Conservation (phyloP, 1,140 invertebrate genomes). For the Frieseomelitta varia region DNA sequence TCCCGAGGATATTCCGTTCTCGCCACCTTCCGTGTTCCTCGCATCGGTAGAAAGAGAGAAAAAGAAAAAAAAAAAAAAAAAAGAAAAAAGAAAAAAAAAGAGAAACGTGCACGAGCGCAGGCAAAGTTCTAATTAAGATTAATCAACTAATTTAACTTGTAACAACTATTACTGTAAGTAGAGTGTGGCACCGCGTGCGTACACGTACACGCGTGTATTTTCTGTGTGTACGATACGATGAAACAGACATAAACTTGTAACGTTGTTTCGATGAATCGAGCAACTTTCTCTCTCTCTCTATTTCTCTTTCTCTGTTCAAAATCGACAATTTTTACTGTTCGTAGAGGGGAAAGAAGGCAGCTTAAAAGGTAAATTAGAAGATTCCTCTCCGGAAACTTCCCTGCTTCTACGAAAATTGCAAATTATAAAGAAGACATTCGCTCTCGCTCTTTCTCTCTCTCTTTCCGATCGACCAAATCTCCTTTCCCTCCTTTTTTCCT, state of each 20-base stretch:
- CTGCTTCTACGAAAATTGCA: background rate
- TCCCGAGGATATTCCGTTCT: no score
- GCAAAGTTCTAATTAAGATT: constrained; percentile 13
- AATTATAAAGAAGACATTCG: background rate
- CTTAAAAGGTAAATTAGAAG: background rate
- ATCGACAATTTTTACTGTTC: background rate
- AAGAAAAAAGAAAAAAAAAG: no score
- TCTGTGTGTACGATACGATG: background rate
- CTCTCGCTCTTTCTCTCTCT: background rate
- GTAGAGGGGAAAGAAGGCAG: background rate
- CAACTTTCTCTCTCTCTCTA: background rate
- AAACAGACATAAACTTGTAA: background rate
- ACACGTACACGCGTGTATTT: constrained; percentile 3
- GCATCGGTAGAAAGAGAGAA: background rate
- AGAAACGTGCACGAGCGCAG: background rate
- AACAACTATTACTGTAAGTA: constrained; percentile 32
- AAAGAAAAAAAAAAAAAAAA: no score
- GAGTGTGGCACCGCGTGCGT: constrained; percentile 8
- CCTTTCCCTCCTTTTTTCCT: background rate
- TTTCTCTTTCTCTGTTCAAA: background rate
- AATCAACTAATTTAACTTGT: constrained; percentile 22
- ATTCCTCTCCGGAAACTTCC: background rate
- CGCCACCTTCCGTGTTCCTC: background rate
- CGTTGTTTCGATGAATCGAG: background rate
- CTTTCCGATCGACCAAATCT: constrained; percentile 6